A percentile compares a stretch with the other conserved stretches of the same genome.
These are phyloP conservation scores for Aethes cnicana DNA, from an alignment of 2,888 invertebrate species.

Conservation along the genomic window DNA sequence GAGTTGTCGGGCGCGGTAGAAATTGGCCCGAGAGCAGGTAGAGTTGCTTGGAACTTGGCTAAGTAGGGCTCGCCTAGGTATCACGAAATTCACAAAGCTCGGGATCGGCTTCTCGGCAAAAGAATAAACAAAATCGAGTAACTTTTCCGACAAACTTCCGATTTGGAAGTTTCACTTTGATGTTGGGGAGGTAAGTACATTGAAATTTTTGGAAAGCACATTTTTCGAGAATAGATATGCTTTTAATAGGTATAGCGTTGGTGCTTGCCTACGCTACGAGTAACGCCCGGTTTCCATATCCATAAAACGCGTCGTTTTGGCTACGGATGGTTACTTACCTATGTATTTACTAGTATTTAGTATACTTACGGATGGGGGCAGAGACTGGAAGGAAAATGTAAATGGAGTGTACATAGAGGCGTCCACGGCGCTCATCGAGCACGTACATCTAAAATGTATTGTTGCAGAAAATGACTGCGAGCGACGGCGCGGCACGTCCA, in stretches of 20 bases:
- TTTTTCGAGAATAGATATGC: no score
- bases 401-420: conserved; percentile 22
- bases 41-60: conserved; percentile 18
- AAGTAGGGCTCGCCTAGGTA: conserved; percentile 22
- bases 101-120: conserved; percentile 33
- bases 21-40: no score
- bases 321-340: no score
- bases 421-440: conserved; percentile 13
- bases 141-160: conserved; percentile 37
- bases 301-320: no score
- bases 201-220: no score
- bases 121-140: conserved; percentile 43
- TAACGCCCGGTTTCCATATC: no score
- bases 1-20: conserved; percentile 22
- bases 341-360: conserved; percentile 15
- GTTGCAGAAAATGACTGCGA: conserved; percentile 26
- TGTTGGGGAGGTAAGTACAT: not conserved
- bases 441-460: conserved; percentile 28
- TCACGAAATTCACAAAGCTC: conserved; percentile 15
- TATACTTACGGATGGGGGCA: conserved; percentile 9
- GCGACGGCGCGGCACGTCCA: conserved; percentile 26
- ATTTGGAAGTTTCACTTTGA: conserved; percentile 29
- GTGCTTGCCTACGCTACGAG: no score
- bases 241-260: no score
- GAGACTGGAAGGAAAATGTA: conserved; percentile 1